Conservation (phyloP, 2,888 invertebrate genomes). For the Entomobrya proxima region DNA sequence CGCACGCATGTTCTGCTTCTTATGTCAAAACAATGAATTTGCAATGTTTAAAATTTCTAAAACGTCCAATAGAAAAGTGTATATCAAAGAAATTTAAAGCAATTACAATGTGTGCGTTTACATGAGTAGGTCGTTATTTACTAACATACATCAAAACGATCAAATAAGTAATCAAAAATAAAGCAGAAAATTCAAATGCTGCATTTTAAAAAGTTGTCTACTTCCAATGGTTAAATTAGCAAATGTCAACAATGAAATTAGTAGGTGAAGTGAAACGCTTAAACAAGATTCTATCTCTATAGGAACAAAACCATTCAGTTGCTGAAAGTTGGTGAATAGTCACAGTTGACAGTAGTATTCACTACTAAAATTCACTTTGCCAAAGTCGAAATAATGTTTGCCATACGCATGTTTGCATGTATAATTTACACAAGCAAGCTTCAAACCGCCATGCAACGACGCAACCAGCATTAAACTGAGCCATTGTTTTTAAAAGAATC, state of each 20-base stretch:
- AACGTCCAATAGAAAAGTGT: background rate
- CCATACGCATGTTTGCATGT: no score
- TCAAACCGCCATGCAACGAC: no score
- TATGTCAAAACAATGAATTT: slow-evolving; percentile 44
- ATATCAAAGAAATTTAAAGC: slow-evolving; percentile 6
- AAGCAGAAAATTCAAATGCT: slow-evolving; percentile 21
- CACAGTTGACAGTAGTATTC: background rate
- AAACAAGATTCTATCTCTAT: background rate
- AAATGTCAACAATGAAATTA: slow-evolving; percentile 18
- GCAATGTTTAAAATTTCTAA: slow-evolving; percentile 1
- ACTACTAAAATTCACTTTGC: background rate
- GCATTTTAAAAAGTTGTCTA: background rate
- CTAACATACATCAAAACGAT: background rate
- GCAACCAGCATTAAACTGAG: no score
- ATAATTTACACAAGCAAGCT: no score
- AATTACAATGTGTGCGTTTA: background rate
- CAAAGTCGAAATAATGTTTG: no score
- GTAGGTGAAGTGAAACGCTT: slow-evolving; percentile 4
- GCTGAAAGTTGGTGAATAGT: background rate
- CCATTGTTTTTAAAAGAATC: background rate
- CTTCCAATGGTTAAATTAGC: slow-evolving; percentile 27
- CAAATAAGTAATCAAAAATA: background rate
- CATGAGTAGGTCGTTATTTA: background rate
- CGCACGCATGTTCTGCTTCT: background rate
- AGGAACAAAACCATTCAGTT: background rate